These are phyloP conservation scores for Ephydatia muelleri DNA, from an alignment of 37 sponge, comb jelly and placozoan species.

Conservation along the genomic window DNA sequence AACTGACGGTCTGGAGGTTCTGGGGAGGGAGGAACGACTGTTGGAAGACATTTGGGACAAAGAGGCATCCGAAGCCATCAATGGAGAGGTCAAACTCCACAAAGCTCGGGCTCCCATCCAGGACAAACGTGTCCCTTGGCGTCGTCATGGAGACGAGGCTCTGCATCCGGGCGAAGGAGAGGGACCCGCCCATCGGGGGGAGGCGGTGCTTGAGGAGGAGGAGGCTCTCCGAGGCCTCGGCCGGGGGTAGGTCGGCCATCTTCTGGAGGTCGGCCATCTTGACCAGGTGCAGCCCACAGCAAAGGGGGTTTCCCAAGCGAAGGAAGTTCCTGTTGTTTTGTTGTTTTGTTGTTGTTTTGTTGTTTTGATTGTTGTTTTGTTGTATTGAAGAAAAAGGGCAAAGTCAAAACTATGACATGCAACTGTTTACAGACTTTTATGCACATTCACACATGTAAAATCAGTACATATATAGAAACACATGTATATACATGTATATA, in stretches of 20 bases:
- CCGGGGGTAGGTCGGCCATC: background rate
- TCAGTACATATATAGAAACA: too few relatives aligned
- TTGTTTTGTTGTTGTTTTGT: too few relatives aligned
- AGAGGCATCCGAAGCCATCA: conserved; percentile 87
- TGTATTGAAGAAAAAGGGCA: too few relatives aligned
- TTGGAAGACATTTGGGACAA: conserved; percentile 81
- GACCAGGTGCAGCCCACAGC: conserved; percentile 57
- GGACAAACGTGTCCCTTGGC: conserved; percentile 43
- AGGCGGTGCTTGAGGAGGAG: background rate
- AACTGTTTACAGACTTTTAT: too few relatives aligned
- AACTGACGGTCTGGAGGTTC: background rate
- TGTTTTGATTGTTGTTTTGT: too few relatives aligned
- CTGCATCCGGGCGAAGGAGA: conserved; percentile 79
- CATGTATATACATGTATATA: too few relatives aligned
- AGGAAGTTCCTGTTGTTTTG: conserved; percentile 73
- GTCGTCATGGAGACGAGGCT: conserved; percentile 94
- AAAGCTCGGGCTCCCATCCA: conserved; percentile 58
- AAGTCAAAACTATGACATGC: too few relatives aligned
- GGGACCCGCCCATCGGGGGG: conserved; percentile 33
- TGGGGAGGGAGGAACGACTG: conserved; percentile 15
- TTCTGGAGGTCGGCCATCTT: conserved; percentile 12
- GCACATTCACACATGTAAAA: too few relatives aligned
- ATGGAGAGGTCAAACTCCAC: conserved; percentile 85
- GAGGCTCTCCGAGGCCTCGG: background rate
- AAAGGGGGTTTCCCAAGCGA: conserved; percentile 81